A percentile compares a stretch with the other conserved stretches of the same genome.
Evolutionary conservation across 2,113 vertebrate genomes (phyloP).

Genomic region (Clarias magur): DNA sequence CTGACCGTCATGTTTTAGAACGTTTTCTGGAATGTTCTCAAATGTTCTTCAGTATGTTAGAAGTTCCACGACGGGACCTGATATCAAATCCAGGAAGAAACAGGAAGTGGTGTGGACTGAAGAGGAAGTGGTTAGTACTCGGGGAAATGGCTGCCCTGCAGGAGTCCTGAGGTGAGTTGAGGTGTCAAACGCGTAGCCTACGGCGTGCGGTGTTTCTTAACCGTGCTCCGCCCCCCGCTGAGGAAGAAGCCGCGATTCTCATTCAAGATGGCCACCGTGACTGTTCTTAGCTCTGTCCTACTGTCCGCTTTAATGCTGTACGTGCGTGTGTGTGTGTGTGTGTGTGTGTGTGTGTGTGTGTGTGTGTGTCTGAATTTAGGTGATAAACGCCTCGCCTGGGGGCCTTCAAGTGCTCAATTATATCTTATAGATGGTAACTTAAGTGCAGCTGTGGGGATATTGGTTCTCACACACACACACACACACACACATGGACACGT

Average conservation of each 20-base stretch:
- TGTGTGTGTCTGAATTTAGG: neutral
- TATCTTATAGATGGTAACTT: slow-evolving; percentile 36
- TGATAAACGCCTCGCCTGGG: slow-evolving; percentile 24
- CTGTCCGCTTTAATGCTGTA: neutral
- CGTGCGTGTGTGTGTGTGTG: neutral
- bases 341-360: slow-evolving; percentile 12
- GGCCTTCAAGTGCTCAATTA: slow-evolving; percentile 37
- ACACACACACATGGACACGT: slow-evolving; percentile 17
- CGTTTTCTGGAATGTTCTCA: neutral
- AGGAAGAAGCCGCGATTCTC: neutral
- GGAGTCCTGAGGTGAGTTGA: too few species aligned
- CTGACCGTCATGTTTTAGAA: neutral
- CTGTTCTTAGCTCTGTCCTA: neutral
- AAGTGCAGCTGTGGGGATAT: slow-evolving; percentile 25
- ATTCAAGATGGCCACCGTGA: neutral
- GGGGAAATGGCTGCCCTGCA: too few species aligned
- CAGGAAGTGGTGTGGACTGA: neutral
- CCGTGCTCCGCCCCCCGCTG: neutral
- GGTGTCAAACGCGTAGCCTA: neutral
- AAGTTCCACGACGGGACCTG: neutral
- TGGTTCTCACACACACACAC: slow-evolving; percentile 10
- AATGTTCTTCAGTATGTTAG: neutral
- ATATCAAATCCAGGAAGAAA: neutral
- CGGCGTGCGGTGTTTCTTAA: neutral
- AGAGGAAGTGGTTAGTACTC: neutral